These are phyloP conservation scores for Oophaga pumilio DNA, from an alignment of 2,113 vertebrate species.

Conservation along the genomic window DNA sequence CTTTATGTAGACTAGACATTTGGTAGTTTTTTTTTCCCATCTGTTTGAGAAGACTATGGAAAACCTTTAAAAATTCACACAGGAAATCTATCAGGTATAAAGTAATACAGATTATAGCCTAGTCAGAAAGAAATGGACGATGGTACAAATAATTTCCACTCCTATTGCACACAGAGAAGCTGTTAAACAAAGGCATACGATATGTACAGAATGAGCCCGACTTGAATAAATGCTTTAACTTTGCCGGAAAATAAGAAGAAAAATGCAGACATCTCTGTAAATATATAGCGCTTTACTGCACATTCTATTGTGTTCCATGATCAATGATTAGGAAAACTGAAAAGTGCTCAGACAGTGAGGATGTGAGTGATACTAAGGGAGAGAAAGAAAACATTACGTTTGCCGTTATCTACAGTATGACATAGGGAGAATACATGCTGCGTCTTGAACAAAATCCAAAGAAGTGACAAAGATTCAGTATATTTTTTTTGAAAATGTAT, in stretches of 20 bases:
- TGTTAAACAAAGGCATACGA: not conserved
- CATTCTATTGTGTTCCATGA: not conserved
- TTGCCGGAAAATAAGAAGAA: not conserved
- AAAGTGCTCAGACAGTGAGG: not conserved
- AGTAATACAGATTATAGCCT: not conserved
- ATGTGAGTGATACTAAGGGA: constrained; percentile 23
- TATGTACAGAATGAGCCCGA: not conserved
- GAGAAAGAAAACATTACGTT: constrained; percentile 32
- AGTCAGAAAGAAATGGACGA: not conserved
- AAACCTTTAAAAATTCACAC: not conserved
- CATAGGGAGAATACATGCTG: constrained; percentile 35
- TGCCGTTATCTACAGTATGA: constrained; percentile 17
- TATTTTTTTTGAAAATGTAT: constrained; percentile 41
- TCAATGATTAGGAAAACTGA: not conserved
- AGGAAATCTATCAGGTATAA: not conserved
- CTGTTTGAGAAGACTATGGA: no score
- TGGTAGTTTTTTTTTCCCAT: no score
- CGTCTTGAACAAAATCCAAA: constrained; percentile 30
- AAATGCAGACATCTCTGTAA: not conserved
- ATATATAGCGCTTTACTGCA: not conserved
- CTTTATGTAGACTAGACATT: no score
- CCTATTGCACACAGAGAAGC: not conserved
- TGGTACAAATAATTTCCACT: not conserved
- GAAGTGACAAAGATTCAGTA: constrained; percentile 47
- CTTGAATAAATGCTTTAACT: not conserved